Percentiles rank a stretch among this genome's conserved stretches.
These are phyloP conservation scores for Picathartes gymnocephalus DNA, from an alignment of 2,113 vertebrate species.

Conservation along the genomic window DNA sequence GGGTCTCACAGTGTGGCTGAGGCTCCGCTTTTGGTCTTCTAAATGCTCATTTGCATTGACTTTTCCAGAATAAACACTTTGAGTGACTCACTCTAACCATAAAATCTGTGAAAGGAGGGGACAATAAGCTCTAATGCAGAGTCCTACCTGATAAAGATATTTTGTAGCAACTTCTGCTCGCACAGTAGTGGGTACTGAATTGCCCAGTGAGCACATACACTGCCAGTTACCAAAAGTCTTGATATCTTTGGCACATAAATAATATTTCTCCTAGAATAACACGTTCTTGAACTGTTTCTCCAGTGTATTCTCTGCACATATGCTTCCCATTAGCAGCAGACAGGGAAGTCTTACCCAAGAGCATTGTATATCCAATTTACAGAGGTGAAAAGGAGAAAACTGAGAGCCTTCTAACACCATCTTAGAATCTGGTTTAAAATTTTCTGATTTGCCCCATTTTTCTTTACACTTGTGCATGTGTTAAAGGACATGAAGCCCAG, in stretches of 20 bases:
- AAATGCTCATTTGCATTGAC: background rate
- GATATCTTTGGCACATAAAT: background rate
- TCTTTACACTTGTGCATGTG: background rate
- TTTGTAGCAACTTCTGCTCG: background rate
- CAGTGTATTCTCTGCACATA: background rate
- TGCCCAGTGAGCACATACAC: background rate
- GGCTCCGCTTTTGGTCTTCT: background rate
- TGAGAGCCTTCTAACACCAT: background rate
- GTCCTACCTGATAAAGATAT: background rate
- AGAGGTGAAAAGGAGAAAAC: background rate
- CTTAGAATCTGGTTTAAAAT: background rate
- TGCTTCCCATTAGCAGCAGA: slow-evolving; percentile 17
- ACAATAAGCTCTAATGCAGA: background rate
- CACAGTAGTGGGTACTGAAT: background rate
- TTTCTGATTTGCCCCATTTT: background rate
- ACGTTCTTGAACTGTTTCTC: slow-evolving; percentile 15
- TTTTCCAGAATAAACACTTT: background rate
- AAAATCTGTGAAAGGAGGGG: background rate
- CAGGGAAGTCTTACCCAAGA: background rate
- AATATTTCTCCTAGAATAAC: slow-evolving; percentile 28
- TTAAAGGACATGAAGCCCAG: background rate
- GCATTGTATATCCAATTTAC: background rate
- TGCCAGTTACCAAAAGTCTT: background rate
- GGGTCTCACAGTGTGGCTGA: background rate
- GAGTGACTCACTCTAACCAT: background rate